Evolutionary conservation across 2,797 vertebrate genomes (phyloP).

Genomic region (Trachurus trachurus): DNA sequence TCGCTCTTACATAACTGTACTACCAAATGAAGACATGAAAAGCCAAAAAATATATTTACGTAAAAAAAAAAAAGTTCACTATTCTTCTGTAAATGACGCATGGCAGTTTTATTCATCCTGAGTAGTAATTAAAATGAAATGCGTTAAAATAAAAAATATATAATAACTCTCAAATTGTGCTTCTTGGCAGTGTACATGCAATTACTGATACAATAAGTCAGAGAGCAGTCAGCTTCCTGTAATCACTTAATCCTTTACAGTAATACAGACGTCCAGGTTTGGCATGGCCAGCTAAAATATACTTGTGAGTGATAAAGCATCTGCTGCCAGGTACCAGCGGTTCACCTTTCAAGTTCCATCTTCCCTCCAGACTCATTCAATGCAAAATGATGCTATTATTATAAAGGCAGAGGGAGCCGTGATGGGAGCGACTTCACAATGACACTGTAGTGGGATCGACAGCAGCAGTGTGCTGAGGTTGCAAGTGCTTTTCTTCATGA

Average conservation of each 20-base stretch:
- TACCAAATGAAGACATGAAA: no score
- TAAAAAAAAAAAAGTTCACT: neutral
- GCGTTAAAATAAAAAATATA: neutral
- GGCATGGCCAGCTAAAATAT: conserved; percentile 2
- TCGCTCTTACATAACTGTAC: no score
- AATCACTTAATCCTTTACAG: conserved; percentile 35
- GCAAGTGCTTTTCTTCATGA: conserved; percentile 41
- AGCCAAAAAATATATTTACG: no score
- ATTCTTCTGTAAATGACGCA: conserved; percentile 1
- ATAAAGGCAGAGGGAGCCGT: conserved; percentile 5
- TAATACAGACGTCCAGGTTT: conserved; percentile 6
- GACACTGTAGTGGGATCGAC: conserved; percentile 9
- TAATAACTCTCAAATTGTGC: neutral
- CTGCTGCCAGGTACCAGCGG: neutral
- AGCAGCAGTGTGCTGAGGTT: conserved; percentile 30
- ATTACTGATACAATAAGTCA: neutral
- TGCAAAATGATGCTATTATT: conserved; percentile 1
- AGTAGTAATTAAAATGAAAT: neutral
- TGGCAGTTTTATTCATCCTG: neutral
- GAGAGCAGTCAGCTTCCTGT: conserved; percentile 20
- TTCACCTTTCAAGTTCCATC: conserved; percentile 34
- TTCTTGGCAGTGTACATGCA: neutral
- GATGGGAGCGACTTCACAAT: neutral
- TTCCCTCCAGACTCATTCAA: conserved; percentile 17
- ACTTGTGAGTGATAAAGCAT: conserved; percentile 1